phyloP scores from a whole-genome alignment of 2,888 invertebrate species.

The Ctena decussata region DNA sequence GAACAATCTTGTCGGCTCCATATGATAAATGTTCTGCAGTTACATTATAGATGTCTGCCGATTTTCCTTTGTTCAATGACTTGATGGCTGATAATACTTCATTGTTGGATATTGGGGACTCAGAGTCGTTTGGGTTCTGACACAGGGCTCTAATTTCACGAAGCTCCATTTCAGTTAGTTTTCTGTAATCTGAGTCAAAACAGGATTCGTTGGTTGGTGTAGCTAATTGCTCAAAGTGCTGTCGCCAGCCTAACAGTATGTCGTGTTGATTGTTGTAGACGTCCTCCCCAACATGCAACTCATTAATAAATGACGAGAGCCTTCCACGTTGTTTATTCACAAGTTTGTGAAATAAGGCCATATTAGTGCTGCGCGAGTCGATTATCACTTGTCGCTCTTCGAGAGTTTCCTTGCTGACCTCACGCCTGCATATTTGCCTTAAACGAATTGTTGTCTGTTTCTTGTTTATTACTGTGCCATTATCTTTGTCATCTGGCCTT shows the following conservation, averaged over 20 bases:
- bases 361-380: background rate
- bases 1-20: background rate
- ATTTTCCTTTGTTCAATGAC: conserved; percentile 6
- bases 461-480: background rate
- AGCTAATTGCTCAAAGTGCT: background rate
- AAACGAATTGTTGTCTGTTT: background rate
- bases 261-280: background rate
- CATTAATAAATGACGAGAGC: background rate
- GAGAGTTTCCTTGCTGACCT: background rate
- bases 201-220: background rate
- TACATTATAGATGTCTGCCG: background rate
- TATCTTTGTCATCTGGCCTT: background rate
- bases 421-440: background rate
- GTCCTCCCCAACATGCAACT: background rate
- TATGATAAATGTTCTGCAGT: background rate
- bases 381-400: background rate
- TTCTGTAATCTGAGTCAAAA: background rate
- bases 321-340: background rate
- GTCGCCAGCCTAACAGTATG: background rate
- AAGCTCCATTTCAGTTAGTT: background rate
- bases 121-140: background rate
- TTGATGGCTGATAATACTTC: background rate
- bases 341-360: conserved; percentile 7
- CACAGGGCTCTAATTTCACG: background rate
- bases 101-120: background rate